These are phyloP conservation scores for Eupithecia centaureata DNA, from an alignment of 2,888 invertebrate genomes.

Conservation along the genomic window DNA sequence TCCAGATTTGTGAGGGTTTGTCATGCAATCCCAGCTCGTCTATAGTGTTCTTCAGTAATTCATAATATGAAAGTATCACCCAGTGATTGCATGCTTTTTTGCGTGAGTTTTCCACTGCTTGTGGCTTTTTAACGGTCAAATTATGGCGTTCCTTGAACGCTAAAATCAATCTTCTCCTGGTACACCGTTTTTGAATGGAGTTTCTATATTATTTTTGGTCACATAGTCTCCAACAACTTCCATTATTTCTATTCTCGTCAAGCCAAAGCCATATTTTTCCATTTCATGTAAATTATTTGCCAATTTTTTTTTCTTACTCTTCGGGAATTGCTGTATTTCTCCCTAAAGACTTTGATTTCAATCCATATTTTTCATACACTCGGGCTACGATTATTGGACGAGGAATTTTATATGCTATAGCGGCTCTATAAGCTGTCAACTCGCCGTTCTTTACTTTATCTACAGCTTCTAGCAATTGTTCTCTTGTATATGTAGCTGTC, in stretches of 20 bases:
- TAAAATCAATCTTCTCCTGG: too few relatives aligned
- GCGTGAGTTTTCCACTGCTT: too few relatives aligned
- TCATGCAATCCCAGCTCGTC: background rate
- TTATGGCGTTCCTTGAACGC: too few relatives aligned
- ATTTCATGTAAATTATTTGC: too few relatives aligned
- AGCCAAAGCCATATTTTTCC: too few relatives aligned
- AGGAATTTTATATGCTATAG: background rate
- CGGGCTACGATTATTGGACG: background rate
- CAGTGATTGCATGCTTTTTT: too few relatives aligned
- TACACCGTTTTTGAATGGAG: too few relatives aligned
- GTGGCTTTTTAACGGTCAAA: too few relatives aligned
- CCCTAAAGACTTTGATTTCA: background rate
- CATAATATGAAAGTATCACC: background rate
- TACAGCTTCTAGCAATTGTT: background rate
- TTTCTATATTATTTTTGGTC: too few relatives aligned
- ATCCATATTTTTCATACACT: background rate
- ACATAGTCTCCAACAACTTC: too few relatives aligned
- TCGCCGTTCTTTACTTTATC: background rate
- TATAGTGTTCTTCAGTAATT: background rate
- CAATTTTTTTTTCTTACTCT: too few relatives aligned
- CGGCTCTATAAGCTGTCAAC: background rate
- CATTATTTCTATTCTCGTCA: too few relatives aligned
- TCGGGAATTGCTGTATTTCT: background rate
- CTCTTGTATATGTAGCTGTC: background rate
- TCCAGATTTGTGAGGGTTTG: background rate